Percentiles rank a stretch among this genome's conserved stretches.
phyloP scores from a whole-genome alignment of 1,140 invertebrate species.

The Wiebesia pumilae region DNA sequence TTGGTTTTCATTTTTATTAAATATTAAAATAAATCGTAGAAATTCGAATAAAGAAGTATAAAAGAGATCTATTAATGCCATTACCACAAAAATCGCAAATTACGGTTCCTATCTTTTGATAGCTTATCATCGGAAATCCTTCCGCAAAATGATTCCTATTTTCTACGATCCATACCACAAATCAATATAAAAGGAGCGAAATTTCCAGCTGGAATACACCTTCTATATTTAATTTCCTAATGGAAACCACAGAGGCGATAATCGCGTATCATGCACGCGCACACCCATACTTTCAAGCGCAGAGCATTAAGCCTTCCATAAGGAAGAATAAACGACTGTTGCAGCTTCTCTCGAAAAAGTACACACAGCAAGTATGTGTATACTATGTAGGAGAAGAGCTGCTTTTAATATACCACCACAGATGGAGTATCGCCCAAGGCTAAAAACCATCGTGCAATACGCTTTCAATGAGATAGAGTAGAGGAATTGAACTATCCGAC shows the following conservation, averaged over 20 bases:
- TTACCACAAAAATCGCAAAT: too few species aligned
- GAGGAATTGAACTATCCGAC: not conserved
- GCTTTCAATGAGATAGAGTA: too few species aligned
- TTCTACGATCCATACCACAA: not conserved
- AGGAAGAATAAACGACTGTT: not conserved
- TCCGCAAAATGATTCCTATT: not conserved
- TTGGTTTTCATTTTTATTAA: too few species aligned
- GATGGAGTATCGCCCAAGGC: too few species aligned
- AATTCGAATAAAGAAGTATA: too few species aligned
- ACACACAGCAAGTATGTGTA: not conserved
- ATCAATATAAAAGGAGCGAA: not conserved
- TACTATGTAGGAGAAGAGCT: not conserved
- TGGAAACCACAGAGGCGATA: not conserved
- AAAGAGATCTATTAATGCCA: too few species aligned
- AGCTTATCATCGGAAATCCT: not conserved
- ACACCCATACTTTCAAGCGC: not conserved
- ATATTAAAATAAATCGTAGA: too few species aligned
- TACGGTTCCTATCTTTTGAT: too few species aligned
- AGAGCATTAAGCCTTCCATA: not conserved
- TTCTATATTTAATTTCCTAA: conserved; percentile 22
- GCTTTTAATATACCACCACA: not conserved
- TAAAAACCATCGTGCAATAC: too few species aligned
- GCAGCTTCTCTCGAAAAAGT: not conserved
- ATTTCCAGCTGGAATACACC: not conserved
- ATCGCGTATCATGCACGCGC: too few species aligned